A percentile compares a stretch with the other conserved stretches of the same genome.
Evolutionary conservation across 35 echinoderm and acorn worm species (phyloP).

Genomic region (Apostichopus parvimensis): DNA sequence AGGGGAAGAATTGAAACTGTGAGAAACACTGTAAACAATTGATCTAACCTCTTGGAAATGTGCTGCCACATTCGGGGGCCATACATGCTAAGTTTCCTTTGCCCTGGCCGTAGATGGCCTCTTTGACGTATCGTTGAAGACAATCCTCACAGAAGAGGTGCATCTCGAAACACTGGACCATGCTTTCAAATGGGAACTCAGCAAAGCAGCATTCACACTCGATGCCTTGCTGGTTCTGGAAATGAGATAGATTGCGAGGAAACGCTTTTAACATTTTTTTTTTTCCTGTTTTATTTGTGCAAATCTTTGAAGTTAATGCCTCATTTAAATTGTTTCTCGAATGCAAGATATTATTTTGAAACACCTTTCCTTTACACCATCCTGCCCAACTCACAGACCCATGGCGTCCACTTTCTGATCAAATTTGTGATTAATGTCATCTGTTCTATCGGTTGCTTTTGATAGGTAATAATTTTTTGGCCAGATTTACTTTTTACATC

Average conservation of each 20-base stretch:
- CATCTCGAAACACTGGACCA: constrained; percentile 90
- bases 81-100: constrained; percentile 80
- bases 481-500: no score
- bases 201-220: constrained; percentile 89
- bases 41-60: constrained; percentile 80
- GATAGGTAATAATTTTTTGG: no score
- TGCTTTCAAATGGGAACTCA: constrained; percentile 82
- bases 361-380: neutral
- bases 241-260: neutral
- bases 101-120: constrained; percentile 79
- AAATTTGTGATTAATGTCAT: no score
- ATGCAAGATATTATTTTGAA: no score
- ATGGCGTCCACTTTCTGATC: no score
- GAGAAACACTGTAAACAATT: neutral
- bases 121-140: constrained; percentile 72
- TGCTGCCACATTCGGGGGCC: constrained; percentile 69
- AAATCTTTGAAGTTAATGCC: no score
- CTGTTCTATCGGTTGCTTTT: no score
- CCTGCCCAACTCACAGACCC: no score
- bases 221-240: constrained; percentile 57
- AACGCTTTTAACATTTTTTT: neutral
- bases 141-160: constrained; percentile 84
- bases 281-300: neutral
- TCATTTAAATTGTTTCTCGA: no score
- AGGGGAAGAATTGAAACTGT: neutral